Percentiles rank a stretch among this genome's conserved stretches.
These are phyloP conservation scores for Neotoxoptera formosana DNA, from an alignment of 1,140 invertebrate genomes.

Conservation along the genomic window DNA sequence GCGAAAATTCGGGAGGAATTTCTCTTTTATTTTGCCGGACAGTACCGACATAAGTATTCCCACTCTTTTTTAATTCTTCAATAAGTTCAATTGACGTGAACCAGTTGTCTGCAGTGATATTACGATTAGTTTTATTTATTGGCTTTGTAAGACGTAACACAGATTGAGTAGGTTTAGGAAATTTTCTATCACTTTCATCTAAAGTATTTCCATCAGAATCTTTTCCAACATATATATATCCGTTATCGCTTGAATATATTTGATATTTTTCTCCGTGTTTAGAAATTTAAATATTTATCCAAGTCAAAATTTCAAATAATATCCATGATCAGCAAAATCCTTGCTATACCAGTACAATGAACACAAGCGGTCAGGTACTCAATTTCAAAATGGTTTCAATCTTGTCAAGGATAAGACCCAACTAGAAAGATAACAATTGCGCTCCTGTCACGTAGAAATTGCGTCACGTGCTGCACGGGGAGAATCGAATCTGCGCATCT, in stretches of 20 bases:
- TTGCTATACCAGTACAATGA: too few species aligned
- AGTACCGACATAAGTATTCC: slow-evolving; percentile 64
- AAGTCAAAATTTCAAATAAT: too few species aligned
- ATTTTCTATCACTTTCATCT: slow-evolving; percentile 41
- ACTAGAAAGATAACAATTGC: too few species aligned
- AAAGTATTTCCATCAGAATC: slow-evolving; percentile 52
- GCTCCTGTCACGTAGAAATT: neutral
- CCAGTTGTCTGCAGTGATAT: slow-evolving; percentile 64
- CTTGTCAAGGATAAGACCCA: too few species aligned
- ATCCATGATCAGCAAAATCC: too few species aligned
- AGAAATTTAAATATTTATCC: too few species aligned
- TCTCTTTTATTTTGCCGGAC: slow-evolving; percentile 65
- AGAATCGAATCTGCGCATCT: too few species aligned
- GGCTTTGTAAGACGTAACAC: slow-evolving; percentile 55
- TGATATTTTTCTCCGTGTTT: too few species aligned
- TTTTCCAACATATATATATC: slow-evolving; percentile 62
- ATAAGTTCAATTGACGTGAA: slow-evolving; percentile 64
- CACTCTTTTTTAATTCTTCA: slow-evolving; percentile 61
- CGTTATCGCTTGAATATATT: too few species aligned
- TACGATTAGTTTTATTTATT: slow-evolving; percentile 62
- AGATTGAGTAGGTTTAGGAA: slow-evolving; percentile 58
- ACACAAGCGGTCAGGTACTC: too few species aligned
- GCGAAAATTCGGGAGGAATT: slow-evolving; percentile 62
- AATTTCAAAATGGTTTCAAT: too few species aligned
- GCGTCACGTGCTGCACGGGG: too few species aligned